Evolutionary conservation across 2,888 invertebrate species (phyloP), one percentile per base, ranked within the genome.

Genomic region (Drosophila meridionalis): DNA sequence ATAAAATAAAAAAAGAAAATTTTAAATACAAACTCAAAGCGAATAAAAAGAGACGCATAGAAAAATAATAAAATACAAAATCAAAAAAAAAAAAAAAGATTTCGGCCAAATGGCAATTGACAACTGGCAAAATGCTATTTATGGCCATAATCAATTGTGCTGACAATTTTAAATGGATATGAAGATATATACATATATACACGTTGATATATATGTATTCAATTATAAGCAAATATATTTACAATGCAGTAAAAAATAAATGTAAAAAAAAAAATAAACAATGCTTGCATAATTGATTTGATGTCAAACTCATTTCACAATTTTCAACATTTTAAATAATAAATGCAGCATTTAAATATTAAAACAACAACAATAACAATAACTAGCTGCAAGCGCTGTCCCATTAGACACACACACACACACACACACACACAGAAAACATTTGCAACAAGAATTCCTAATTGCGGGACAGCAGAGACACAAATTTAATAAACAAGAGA

Each of bases 111-210:
- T 78, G 73, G 69, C 75, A 89, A 69, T 74, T 87, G 79, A 69
- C 83, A 82, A 78, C 75, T 79, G 57, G 71, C 70, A 81, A 82
- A 82, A 87, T 69, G 87, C 89, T 89, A 74, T 86, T 88, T 87
- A 86, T 89, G 89, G 87, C 75, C 73, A 90, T 64, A 85, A 82
- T 77, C 74, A 73, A 78, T 65, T 70, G 66, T 47, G 72, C 53
- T 65, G 45, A 40, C 53, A 64, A 45, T 64, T 76, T 68, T 28
- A 59, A 59, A 40, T 30, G 59, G 55, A 60, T 36, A 28, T 40
- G 20, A 38, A 48, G 12, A 52, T 30, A 53, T 42, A 30, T 36
- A 11, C 45, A n/a, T 28, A 50, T 43, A 58, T 20, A 28, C 40
- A 14, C 40, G n/a, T 36, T 34, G 12, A 53, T 42, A 52, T 40